Base-by-base conservation (phyloP, 2,797 vertebrate species). In the Triplophysa yarkandensis region DNA sequence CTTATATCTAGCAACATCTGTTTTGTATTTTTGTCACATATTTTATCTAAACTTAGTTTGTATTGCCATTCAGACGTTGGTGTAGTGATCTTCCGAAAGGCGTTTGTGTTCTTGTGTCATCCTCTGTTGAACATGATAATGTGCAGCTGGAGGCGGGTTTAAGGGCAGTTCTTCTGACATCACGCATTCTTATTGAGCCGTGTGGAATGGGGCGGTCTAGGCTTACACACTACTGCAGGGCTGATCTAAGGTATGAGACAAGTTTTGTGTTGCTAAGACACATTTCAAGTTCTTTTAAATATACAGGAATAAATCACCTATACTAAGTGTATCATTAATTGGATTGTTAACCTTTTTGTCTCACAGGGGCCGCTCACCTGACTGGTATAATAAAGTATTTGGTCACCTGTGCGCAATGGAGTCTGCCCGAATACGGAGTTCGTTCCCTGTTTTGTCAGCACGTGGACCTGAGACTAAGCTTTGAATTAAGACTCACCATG, bases 341-440 rank as follows among this genome's bases (percentile, higher is more conserved):
- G 21, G 0, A 66, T 4, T 39, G 11, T 19, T 2, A 36, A 36
- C 43, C 2, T 32, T 54, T 28, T 66, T 46, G 34, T 76, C 23
- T 27, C 30, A 21, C 77, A 95, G 94, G 83, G 94, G 94, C 13
- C 91, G 93, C 19, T 94, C 94, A 85, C 93, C 93, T 0, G 94
- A 95, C 76, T 95, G 94, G 94, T 95, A 95, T 88, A 94, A 92
- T 86, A 94, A 93, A 76, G 91, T 94, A 50, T 95, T 93, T 13
- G 93, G 94, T 17, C 92, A 94, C 72, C 88, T 95, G 43, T 95
- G 93, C 52, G 93, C 93, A 14, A 91, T 92, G 84, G 93, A 95
- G 81, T 85, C 93, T 78, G 92, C n/a, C 2, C 91, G 92, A 85
- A 94, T 95, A 80, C 91, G 94, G 9, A 92, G 93, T 68, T 95